Percentiles rank a stretch among this genome's conserved stretches.
Evolutionary conservation across 2,888 invertebrate species (phyloP).

Genomic region (Trichogramma evanescens): DNA sequence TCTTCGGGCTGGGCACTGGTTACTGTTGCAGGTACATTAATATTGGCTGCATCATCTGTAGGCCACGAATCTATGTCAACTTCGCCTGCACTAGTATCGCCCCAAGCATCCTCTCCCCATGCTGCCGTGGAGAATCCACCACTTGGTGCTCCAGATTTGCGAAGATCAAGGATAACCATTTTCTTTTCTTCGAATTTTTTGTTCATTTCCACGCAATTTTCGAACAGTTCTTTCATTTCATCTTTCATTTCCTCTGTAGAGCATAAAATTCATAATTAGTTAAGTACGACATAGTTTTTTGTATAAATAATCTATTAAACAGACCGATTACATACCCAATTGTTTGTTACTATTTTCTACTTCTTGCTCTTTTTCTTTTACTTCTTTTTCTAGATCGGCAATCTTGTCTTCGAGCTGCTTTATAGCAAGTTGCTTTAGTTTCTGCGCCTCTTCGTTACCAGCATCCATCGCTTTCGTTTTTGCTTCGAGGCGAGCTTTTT

Average conservation of each 20-base stretch:
- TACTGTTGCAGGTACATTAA: slow-evolving; percentile 32
- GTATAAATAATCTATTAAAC: background rate
- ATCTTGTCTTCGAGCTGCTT: slow-evolving; percentile 65
- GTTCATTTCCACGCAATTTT: slow-evolving; percentile 63
- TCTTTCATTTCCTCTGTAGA: slow-evolving; percentile 65
- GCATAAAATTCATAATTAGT: too few relatives aligned
- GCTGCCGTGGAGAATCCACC: slow-evolving; percentile 42
- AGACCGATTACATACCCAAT: slow-evolving; percentile 7
- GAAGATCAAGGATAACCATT: slow-evolving; percentile 51
- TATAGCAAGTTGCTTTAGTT: slow-evolving; percentile 65
- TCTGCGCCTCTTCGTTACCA: slow-evolving; percentile 54
- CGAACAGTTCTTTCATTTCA: slow-evolving; percentile 59
- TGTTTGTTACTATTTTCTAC: slow-evolving; percentile 19
- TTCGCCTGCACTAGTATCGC: slow-evolving; percentile 49
- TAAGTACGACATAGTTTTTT: too few relatives aligned
- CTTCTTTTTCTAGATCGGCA: slow-evolving; percentile 65
- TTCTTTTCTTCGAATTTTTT: slow-evolving; percentile 64
- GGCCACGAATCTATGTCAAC: slow-evolving; percentile 49
- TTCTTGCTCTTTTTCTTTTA: slow-evolving; percentile 26
- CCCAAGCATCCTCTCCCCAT: slow-evolving; percentile 48
- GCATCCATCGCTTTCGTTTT: slow-evolving; percentile 55
- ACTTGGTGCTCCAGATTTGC: slow-evolving; percentile 48
- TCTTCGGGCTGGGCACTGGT: slow-evolving; percentile 42
- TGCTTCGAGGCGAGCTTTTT: slow-evolving; percentile 73
- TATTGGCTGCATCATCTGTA: slow-evolving; percentile 38